Percentiles rank a stretch among this genome's conserved stretches.
phyloP scores from a whole-genome alignment of 2,797 vertebrate genomes.

The Cyclura pinguis region DNA sequence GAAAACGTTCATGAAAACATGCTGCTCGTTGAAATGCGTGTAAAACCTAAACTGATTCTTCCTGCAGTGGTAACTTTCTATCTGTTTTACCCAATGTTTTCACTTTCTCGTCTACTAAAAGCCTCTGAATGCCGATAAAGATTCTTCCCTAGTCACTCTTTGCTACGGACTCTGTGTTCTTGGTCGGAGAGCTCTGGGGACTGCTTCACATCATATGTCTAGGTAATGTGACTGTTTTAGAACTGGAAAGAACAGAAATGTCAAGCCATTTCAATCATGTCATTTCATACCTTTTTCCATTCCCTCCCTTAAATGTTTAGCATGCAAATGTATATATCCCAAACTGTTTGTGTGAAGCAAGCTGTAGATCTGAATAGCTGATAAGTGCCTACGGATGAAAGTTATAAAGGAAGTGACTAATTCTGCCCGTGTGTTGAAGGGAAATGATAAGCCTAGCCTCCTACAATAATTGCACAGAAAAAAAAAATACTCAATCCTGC shows the following conservation, averaged over 20 bases:
- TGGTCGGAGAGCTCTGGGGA: slow-evolving; percentile 95
- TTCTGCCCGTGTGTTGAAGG: background rate
- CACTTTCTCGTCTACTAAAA: slow-evolving; percentile 65
- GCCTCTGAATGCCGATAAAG: slow-evolving; percentile 93
- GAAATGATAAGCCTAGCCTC: background rate
- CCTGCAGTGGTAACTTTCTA: slow-evolving; percentile 2
- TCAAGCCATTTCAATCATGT: background rate
- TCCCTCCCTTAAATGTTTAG: background rate
- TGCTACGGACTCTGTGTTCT: slow-evolving; percentile 97
- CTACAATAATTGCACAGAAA: background rate
- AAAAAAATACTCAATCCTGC: background rate
- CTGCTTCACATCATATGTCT: slow-evolving; percentile 98
- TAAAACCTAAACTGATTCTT: background rate
- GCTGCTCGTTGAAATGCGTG: background rate
- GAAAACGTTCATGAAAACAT: background rate
- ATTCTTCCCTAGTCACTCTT: slow-evolving; percentile 92
- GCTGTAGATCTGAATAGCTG: background rate
- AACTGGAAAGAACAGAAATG: background rate
- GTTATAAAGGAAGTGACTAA: background rate
- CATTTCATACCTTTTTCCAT: background rate
- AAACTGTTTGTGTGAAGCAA: background rate
- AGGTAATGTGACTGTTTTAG: slow-evolving; percentile 82
- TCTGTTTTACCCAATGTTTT: background rate
- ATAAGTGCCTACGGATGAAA: background rate
- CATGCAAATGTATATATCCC: background rate